Conservation (phyloP, 2,888 invertebrate species). For the Oegoconia quadripuncta region DNA sequence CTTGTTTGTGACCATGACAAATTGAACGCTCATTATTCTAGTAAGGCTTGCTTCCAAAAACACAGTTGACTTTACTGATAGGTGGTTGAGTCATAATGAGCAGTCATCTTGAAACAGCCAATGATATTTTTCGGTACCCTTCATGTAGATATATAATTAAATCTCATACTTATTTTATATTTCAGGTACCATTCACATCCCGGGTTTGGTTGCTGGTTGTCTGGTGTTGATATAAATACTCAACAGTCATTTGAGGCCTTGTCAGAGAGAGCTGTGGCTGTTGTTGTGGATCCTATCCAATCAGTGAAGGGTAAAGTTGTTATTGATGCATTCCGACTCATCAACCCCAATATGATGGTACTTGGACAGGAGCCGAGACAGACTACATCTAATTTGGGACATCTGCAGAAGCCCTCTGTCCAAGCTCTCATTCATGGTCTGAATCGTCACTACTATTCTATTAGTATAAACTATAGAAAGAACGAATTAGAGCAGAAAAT, state of each 20-base stretch:
- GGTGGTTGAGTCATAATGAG: too few species aligned
- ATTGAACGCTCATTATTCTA: too few species aligned
- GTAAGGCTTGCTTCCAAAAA: too few species aligned
- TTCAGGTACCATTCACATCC: constrained; percentile 98
- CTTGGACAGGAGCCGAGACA: constrained; percentile 99
- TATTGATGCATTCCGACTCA: constrained; percentile 99
- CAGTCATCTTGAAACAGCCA: too few species aligned
- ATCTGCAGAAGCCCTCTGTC: constrained; percentile 98
- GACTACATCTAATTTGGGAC: constrained; percentile 99
- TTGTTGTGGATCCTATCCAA: constrained; percentile 99
- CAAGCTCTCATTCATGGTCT: constrained; percentile 99
- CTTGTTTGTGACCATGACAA: too few species aligned
- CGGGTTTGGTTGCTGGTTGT: constrained; percentile 99
- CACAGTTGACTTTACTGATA: too few species aligned
- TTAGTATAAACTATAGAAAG: constrained; percentile 99
- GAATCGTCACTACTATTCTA: constrained; percentile 99
- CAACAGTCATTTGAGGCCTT: constrained; percentile 99
- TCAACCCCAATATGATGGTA: constrained; percentile 99
- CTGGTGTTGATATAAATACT: constrained; percentile 99
- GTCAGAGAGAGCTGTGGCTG: constrained; percentile 98
- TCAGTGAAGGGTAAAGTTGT: constrained; percentile 99
- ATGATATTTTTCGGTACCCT: too few species aligned
- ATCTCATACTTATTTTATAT: constrained; percentile 7
- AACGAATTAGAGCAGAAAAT: constrained; percentile 99
- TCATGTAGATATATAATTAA: too few species aligned